Base-by-base conservation (phyloP, 1,140 invertebrate genomes). In the Bactericera cockerelli region DNA sequence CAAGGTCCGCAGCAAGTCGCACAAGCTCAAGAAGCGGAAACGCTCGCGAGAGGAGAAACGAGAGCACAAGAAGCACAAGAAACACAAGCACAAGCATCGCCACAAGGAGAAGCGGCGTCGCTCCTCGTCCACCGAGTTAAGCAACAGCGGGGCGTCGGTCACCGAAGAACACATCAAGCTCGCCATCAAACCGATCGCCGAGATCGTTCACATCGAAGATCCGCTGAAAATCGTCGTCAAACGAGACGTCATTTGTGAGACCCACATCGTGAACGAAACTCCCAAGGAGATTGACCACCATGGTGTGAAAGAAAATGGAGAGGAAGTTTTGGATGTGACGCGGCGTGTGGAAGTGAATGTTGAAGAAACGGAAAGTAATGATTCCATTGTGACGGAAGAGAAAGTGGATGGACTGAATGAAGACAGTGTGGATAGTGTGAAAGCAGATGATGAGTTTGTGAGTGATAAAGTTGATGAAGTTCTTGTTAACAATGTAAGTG, bases 1-100 rank as follows among this genome's bases (percentile, higher is more conserved):
- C n/a, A n/a, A n/a, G n/a, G 28, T 31, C 28, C 4, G 13, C 4
- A 31, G 4, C 28, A 31, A 31, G 28, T 13, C 4, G 28, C 28
- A 31, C 28, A 33, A 57, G 39, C 21, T 28, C 64, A 66, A 38
- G 62, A 42, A 19, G 69, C 76, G 1, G 76, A 79, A 1, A 80
- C 79, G 62, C 81, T 80, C 65, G 82, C 76, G 69, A 80, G 66
- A 84, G 77, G 67, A 84, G 79, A 26, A 33, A 63, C 86, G 84
- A 66, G 81, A 84, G 61, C 79, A 81, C 61, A 67, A 67, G 54
- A 86, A 86, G 72, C 85, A 88, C 67, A 80, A 82, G 63, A 86
- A 86, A 64, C 80, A 86, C 28, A 75, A 76, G 63, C 76, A 75
- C 56, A 73, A 68, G 28, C 76, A 76, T 55, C 71, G 68, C 66